Evolutionary conservation across 2,888 invertebrate species (phyloP), one percentile per base, ranked within the genome.

Genomic region (Apodemia zela): DNA sequence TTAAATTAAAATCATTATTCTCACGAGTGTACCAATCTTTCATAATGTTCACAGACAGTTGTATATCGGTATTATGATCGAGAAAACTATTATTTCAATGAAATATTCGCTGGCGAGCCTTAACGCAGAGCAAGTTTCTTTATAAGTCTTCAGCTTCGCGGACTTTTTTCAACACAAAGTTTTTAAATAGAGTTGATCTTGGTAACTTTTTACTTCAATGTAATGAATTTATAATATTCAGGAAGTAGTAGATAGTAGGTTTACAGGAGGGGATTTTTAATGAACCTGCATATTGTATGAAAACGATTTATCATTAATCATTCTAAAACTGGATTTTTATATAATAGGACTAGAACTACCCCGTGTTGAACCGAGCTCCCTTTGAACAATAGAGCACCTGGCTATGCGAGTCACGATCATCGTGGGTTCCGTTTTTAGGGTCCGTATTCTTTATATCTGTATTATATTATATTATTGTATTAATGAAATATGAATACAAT

Each of bases 91-190:
- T 81, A 54, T 54, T 54, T 79, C 78, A 71, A 69, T 74, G 76
- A 80, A 81, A 73, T 74, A 76, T 70, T 51, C 51, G 72, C 72
- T 75, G 70, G 69, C 71, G 67, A 67, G 68, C 69, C 71, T 68
- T 70, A 76, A 70, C 74, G n/a, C 45, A 45, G 45, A 70, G 66
- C 79, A 79, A 81, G 81, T 85, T 84, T 84, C 85, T 81, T 76
- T 68, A 76, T 75, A 73, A 64, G 70, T 71, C 69, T 67, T 63
- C 61, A 63, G 47, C 65, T 51, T 51, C 59, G 49, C 18, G 8
- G 18, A 49, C 49, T 63, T 65, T 65, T 25, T 65, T 65, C 66
- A 63, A 59, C 59, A 49, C 57, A 62, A 59, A 45, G 59, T 59
- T 64, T 68, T 66, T 58, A 67, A 66, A 68, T 69, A 65, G 51